phyloP scores from a whole-genome alignment of 2,888 invertebrate species.

The Drosophila tripunctata region DNA sequence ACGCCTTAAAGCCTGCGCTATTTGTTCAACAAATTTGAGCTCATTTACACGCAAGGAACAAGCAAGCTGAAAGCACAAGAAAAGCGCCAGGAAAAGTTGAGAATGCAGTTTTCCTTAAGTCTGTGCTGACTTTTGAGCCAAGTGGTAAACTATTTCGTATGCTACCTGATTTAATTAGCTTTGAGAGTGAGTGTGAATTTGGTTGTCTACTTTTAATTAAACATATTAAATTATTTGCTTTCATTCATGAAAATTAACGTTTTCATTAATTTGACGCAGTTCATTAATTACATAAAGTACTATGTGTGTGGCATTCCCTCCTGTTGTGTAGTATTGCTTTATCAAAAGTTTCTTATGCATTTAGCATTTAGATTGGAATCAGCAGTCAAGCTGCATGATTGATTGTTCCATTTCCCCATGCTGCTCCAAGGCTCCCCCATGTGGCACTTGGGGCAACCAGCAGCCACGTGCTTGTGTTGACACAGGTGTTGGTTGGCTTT shows the following conservation, averaged over 20 bases:
- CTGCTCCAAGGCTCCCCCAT: slow-evolving; percentile 17
- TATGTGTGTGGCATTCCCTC: slow-evolving; percentile 16
- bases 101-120: slow-evolving; percentile 23
- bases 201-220: slow-evolving; percentile 59
- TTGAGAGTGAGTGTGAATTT: slow-evolving; percentile 4
- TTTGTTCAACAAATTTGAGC: slow-evolving; percentile 75
- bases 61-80: slow-evolving; percentile 31
- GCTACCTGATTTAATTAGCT: slow-evolving; percentile 73
- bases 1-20: slow-evolving; percentile 37
- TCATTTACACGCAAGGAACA: slow-evolving; percentile 71
- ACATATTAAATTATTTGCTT: slow-evolving; percentile 61
- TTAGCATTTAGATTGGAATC: slow-evolving; percentile 65
- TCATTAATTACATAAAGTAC: slow-evolving; percentile 33
- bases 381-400: slow-evolving; percentile 54
- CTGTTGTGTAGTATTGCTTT: slow-evolving; percentile 35
- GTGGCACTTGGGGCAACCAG: slow-evolving; percentile 15
- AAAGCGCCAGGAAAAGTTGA: slow-evolving; percentile 33
- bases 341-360: slow-evolving; percentile 49
- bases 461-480: slow-evolving; percentile 50
- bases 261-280: slow-evolving; percentile 55
- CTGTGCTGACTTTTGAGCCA: slow-evolving; percentile 56
- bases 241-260: slow-evolving; percentile 31
- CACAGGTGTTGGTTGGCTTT: slow-evolving; percentile 63
- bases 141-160: slow-evolving; percentile 66
- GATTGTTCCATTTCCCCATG: slow-evolving; percentile 38